These are phyloP conservation scores for Anagyrus pseudococci DNA, from an alignment of 2,888 invertebrate species.

Conservation along the genomic window DNA sequence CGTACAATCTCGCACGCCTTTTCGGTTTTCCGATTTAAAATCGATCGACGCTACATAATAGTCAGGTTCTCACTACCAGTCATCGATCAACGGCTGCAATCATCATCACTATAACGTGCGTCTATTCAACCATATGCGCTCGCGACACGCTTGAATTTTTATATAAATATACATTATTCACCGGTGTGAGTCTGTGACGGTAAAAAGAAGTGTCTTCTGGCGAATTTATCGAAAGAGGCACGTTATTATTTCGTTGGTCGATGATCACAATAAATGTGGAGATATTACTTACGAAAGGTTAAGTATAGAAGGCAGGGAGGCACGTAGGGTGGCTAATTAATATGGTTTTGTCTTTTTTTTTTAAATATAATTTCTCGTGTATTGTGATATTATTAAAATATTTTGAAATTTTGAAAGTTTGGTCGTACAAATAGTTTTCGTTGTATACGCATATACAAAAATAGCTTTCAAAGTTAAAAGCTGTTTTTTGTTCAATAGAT, in stretches of 20 bases:
- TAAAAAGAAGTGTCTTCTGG: not conserved
- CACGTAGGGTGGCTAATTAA: conserved; percentile 1
- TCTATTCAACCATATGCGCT: conserved; percentile 1
- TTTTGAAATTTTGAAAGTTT: no score
- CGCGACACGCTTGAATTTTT: not conserved
- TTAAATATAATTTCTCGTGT: no score
- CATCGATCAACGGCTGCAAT: conserved; percentile 5
- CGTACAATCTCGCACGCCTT: not conserved
- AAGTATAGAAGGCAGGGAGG: conserved; percentile 3
- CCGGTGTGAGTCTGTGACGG: conserved; percentile 7
- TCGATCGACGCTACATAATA: conserved; percentile 13
- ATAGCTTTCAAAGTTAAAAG: no score
- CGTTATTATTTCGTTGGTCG: conserved; percentile 12
- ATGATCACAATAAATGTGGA: not conserved
- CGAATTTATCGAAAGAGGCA: conserved; percentile 24
- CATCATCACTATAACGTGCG: not conserved
- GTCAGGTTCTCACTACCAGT: conserved; percentile 20
- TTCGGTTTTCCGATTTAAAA: conserved; percentile 1
- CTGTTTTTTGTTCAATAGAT: no score
- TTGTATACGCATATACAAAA: no score
- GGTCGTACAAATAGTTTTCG: no score
- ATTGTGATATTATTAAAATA: no score
- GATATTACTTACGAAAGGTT: not conserved
- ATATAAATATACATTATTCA: conserved; percentile 18
- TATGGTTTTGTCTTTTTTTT: not conserved